A percentile compares a stretch with the other conserved stretches of the same genome.
These are phyloP conservation scores for Colletes collaris DNA, from an alignment of 2,888 invertebrate species.

Conservation along the genomic window DNA sequence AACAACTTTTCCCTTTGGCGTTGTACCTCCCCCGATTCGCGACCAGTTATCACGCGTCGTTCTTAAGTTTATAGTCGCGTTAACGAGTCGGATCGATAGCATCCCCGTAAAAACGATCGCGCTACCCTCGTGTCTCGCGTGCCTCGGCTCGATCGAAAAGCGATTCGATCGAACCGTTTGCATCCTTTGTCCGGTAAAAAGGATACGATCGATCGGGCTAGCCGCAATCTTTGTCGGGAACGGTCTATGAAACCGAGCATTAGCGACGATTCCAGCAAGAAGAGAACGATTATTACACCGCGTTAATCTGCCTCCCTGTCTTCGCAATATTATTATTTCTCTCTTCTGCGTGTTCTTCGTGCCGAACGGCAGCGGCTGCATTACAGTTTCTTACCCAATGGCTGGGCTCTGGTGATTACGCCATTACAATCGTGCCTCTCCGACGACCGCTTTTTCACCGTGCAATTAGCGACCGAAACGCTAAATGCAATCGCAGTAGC, in stretches of 20 bases:
- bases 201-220: slow-evolving; percentile 9
- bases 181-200: background rate
- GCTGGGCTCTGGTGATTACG: slow-evolving; percentile 55
- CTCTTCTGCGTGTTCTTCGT: slow-evolving; percentile 33
- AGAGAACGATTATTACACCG: slow-evolving; percentile 38
- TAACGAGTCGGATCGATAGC: too few species aligned
- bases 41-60: too few species aligned
- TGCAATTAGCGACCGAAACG: slow-evolving; percentile 66
- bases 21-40: too few species aligned
- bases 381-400: slow-evolving; percentile 60
- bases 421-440: slow-evolving; percentile 60
- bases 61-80: too few species aligned
- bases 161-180: background rate
- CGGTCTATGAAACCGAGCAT: slow-evolving; percentile 11
- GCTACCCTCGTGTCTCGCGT: slow-evolving; percentile 1
- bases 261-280: slow-evolving; percentile 26
- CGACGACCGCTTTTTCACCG: slow-evolving; percentile 62
- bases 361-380: slow-evolving; percentile 24
- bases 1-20: too few species aligned
- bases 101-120: background rate
- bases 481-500: slow-evolving; percentile 51
- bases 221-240: slow-evolving; percentile 2
- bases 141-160: background rate
- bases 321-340: slow-evolving; percentile 49
- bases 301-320: slow-evolving; percentile 27